phyloP scores from a whole-genome alignment of 2,113 vertebrate genomes.

The Pimephales promelas region DNA sequence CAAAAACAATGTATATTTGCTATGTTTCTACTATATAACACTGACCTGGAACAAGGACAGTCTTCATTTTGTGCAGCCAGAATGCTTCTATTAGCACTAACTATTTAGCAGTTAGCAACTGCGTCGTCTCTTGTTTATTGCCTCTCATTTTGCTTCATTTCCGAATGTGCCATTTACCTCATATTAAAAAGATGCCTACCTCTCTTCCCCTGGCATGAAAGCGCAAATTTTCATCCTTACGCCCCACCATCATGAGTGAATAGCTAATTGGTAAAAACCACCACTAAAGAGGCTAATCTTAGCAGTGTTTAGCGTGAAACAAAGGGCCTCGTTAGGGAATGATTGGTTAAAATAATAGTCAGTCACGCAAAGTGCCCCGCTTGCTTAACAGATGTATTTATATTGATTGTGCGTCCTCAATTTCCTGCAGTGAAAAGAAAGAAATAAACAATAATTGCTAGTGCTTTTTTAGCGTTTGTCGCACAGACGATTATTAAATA shows the following conservation, averaged over 20 bases:
- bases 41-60: slow-evolving; percentile 27
- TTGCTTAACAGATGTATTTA: slow-evolving; percentile 30
- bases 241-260: slow-evolving; percentile 27
- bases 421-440: slow-evolving; percentile 19
- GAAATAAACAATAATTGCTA: slow-evolving; percentile 39
- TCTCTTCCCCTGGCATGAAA: slow-evolving; percentile 31
- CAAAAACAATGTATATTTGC: too few relatives aligned
- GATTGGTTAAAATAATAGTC: slow-evolving; percentile 40
- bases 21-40: too few relatives aligned
- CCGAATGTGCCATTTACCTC: slow-evolving; percentile 37
- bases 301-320: slow-evolving; percentile 47
- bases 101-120: slow-evolving; percentile 52
- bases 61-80: not conserved
- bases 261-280: slow-evolving; percentile 59
- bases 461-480: slow-evolving; percentile 16
- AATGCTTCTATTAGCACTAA: slow-evolving; percentile 36
- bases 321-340: slow-evolving; percentile 41
- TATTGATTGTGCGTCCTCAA: slow-evolving; percentile 19
- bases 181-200: slow-evolving; percentile 28
- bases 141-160: slow-evolving; percentile 39
- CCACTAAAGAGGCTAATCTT: slow-evolving; percentile 33
- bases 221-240: slow-evolving; percentile 52
- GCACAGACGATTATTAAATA: slow-evolving; percentile 32
- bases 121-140: slow-evolving; percentile 49
- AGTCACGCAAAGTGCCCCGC: slow-evolving; percentile 19